A percentile compares a stretch with the other conserved stretches of the same genome.
Conservation (phyloP, 2,797 vertebrate genomes). For the Harpagifer antarcticus region DNA sequence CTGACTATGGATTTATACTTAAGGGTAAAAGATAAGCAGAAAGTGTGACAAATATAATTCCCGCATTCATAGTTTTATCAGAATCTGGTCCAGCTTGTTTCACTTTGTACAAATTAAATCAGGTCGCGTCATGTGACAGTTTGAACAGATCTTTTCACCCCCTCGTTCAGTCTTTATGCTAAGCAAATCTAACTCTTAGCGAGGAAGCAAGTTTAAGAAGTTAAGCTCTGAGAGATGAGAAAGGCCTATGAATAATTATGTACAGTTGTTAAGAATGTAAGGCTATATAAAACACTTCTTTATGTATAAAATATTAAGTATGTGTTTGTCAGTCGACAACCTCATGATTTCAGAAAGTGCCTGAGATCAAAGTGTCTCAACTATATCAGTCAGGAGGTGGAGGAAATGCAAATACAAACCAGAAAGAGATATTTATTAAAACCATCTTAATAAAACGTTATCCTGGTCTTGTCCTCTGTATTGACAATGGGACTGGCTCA, state of each 20-base stretch:
- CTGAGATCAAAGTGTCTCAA: slow-evolving; percentile 75
- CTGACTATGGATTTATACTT: slow-evolving; percentile 24
- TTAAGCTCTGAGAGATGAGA: slow-evolving; percentile 1
- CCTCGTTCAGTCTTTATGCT: neutral
- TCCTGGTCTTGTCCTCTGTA: slow-evolving; percentile 23
- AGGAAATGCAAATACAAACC: slow-evolving; percentile 25
- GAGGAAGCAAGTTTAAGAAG: neutral
- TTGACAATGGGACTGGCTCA: slow-evolving; percentile 25
- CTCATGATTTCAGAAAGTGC: slow-evolving; percentile 82
- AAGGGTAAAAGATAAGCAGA: slow-evolving; percentile 4
- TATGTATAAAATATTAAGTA: slow-evolving; percentile 45
- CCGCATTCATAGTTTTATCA: slow-evolving; percentile 5
- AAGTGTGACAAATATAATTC: slow-evolving; percentile 6
- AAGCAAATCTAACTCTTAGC: neutral
- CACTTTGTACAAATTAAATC: slow-evolving; percentile 17
- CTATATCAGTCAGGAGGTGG: slow-evolving; percentile 42
- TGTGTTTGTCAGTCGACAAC: slow-evolving; percentile 45
- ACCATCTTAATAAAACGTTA: slow-evolving; percentile 11
- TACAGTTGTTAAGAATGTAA: slow-evolving; percentile 47
- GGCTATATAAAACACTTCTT: slow-evolving; percentile 17
- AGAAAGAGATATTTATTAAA: slow-evolving; percentile 10
- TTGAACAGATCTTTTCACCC: neutral
- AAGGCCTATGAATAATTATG: slow-evolving; percentile 16
- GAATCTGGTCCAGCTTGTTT: slow-evolving; percentile 18
- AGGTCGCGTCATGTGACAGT: slow-evolving; percentile 17